A percentile compares a stretch with the other conserved stretches of the same genome.
phyloP scores from a whole-genome alignment of 2,888 invertebrate species.

The Dynastes maya region DNA sequence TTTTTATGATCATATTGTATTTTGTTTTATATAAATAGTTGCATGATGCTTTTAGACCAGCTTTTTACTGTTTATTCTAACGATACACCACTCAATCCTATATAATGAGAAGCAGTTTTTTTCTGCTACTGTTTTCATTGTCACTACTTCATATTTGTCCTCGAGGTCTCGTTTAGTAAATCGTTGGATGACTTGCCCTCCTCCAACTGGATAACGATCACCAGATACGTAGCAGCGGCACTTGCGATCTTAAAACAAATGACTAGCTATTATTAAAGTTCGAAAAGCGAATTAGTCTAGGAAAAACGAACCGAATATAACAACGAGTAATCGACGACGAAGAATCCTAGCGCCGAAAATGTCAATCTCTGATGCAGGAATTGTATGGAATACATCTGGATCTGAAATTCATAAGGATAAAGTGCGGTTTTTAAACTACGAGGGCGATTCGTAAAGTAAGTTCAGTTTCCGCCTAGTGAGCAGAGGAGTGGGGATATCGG shows the following conservation, averaged over 20 bases:
- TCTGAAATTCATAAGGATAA: constrained; percentile 60
- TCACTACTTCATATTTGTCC: too few species aligned
- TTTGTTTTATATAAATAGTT: too few species aligned
- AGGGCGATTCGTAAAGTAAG: too few species aligned
- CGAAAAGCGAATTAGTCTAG: background rate
- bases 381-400: constrained; percentile 71
- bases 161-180: background rate
- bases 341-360: constrained; percentile 71
- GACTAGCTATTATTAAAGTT: background rate
- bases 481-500: too few species aligned
- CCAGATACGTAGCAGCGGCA: constrained; percentile 70
- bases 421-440: too few species aligned
- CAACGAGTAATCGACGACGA: constrained; percentile 70
- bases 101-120: too few species aligned
- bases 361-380: constrained; percentile 70
- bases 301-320: constrained; percentile 68
- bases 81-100: too few species aligned
- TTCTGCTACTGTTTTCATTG: too few species aligned
- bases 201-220: constrained; percentile 71
- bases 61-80: too few species aligned
- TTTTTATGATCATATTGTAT: too few species aligned
- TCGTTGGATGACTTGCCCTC: constrained; percentile 32
- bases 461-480: too few species aligned
- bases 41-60: too few species aligned
- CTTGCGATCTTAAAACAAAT: constrained; percentile 67